Evolutionary conservation across 2,113 vertebrate genomes (phyloP), one percentile per base, ranked within the genome.

Genomic region (Mustelus asterias): DNA sequence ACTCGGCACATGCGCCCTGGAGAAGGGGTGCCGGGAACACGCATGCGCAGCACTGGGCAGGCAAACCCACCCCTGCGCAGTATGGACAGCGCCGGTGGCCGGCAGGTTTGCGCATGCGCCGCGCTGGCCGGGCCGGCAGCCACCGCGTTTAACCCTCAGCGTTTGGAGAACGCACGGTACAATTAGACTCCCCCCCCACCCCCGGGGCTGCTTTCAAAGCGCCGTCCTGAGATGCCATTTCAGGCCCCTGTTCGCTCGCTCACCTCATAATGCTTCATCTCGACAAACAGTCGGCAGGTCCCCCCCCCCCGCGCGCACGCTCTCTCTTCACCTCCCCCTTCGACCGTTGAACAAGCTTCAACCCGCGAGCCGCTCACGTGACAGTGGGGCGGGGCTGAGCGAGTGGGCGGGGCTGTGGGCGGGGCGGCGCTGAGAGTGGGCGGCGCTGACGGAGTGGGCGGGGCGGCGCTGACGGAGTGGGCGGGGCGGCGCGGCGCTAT

Each of bases 261-360:
- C 89, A 93, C 89, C 60, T 93, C 89, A 65, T 93, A 93, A 67
- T 93, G 60, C 60, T 93, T 93, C 89, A 93, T 93, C 29, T 6
- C 33, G 60, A 29, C 60, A 1, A 1, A 54, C 48, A 54, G 48
- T 4, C 48, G 48, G 5, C n/a, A n/a, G n/a, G n/a, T n/a, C n/a
- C n/a, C n/a, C n/a, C n/a, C n/a, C 48, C 48, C 48, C 48, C 48
- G 4, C 2, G 5, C 22, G 0, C 69, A 24, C 72, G 0, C 26
- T 10, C 26, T 1, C 72, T 33, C 7, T 33, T 29, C 8, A 1
- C 24, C 70, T 24, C 70, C 26, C 9, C 7, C 70, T 26, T 9
- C 70, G 26, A 72, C 70, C 70, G 70, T 29, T 8, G 7, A 72
- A 18, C 8, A 48, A 58, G 0, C 20, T 33, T 1, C 58, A 3